Conservation (phyloP, 2,797 vertebrate species). For the Aulostomus chinensis region DNA sequence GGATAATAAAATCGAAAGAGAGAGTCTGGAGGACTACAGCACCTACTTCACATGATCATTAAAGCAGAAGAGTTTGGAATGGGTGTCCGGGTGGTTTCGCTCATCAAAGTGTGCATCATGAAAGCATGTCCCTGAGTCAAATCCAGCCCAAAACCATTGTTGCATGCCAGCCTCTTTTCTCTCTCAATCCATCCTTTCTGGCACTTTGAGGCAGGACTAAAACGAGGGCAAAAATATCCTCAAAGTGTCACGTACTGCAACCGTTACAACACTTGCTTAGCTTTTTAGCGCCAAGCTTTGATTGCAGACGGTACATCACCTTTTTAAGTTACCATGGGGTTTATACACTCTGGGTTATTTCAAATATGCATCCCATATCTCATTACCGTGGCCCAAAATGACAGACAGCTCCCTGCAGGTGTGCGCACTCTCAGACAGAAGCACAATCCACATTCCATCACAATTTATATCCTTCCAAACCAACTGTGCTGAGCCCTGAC, state of each 20-base stretch:
- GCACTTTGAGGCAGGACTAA: too few species aligned
- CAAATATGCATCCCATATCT: too few species aligned
- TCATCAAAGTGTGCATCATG: conserved; percentile 27
- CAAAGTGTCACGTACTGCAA: too few species aligned
- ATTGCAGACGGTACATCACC: too few species aligned
- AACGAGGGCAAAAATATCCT: not conserved
- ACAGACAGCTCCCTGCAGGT: too few species aligned
- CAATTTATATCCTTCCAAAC: conserved; percentile 28
- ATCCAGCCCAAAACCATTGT: conserved; percentile 7
- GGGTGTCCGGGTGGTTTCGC: conserved; percentile 27
- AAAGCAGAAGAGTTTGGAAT: conserved; percentile 46
- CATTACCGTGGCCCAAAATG: too few species aligned
- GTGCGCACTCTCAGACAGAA: too few species aligned
- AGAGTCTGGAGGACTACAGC: conserved; percentile 11
- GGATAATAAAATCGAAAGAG: conserved; percentile 48
- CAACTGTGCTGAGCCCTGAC: conserved; percentile 40
- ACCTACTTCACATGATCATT: conserved; percentile 49
- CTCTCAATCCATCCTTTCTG: conserved; percentile 6
- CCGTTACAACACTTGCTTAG: too few species aligned
- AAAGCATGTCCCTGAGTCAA: conserved; percentile 32
- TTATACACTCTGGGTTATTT: too few species aligned
- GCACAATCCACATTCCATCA: conserved; percentile 18
- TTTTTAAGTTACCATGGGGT: too few species aligned
- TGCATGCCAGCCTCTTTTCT: conserved; percentile 7
- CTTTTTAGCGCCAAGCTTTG: too few species aligned